Evolutionary conservation across 1,140 invertebrate genomes (phyloP).

Genomic region (Scaptomyza hsui): DNA sequence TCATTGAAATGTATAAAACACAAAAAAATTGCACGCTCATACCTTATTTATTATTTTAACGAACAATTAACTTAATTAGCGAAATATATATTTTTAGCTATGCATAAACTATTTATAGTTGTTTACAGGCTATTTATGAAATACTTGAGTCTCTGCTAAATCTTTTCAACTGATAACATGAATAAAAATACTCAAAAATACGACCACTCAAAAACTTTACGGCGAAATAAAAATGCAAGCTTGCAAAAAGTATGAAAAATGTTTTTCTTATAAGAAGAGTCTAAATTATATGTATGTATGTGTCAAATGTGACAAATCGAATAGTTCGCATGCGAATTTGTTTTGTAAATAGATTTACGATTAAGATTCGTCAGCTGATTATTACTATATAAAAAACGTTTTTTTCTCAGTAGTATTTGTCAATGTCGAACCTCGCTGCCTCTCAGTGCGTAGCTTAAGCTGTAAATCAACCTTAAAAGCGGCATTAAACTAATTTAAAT

Average conservation of each 20-base stretch:
- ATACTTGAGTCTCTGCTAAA: slow-evolving; percentile 76
- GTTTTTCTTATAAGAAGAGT: slow-evolving; percentile 20
- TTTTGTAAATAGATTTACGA: slow-evolving; percentile 58
- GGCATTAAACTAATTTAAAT: slow-evolving; percentile 8
- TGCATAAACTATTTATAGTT: slow-evolving; percentile 39
- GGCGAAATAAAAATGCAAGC: slow-evolving; percentile 41
- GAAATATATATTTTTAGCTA: slow-evolving; percentile 35
- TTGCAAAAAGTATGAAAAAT: slow-evolving; percentile 52
- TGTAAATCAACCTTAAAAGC: slow-evolving; percentile 42
- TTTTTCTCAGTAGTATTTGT: slow-evolving; percentile 47
- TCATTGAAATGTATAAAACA: slow-evolving; percentile 33
- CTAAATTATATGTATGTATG: slow-evolving; percentile 29
- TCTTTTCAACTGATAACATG: slow-evolving; percentile 39
- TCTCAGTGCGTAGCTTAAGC: slow-evolving; percentile 76
- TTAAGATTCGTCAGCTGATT: slow-evolving; percentile 34
- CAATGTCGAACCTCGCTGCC: slow-evolving; percentile 78
- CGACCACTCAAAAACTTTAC: slow-evolving; percentile 49
- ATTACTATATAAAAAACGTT: slow-evolving; percentile 18
- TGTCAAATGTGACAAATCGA: slow-evolving; percentile 48
- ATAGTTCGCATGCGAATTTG: slow-evolving; percentile 50
- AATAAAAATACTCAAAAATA: slow-evolving; percentile 79
- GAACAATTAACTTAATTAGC: slow-evolving; percentile 19
- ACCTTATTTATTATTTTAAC: slow-evolving; percentile 1
- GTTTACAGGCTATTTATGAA: slow-evolving; percentile 49
- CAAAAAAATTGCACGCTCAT: slow-evolving; percentile 41